Base-by-base conservation (phyloP, 2,888 invertebrate species). In the Ochropleura plecta region DNA sequence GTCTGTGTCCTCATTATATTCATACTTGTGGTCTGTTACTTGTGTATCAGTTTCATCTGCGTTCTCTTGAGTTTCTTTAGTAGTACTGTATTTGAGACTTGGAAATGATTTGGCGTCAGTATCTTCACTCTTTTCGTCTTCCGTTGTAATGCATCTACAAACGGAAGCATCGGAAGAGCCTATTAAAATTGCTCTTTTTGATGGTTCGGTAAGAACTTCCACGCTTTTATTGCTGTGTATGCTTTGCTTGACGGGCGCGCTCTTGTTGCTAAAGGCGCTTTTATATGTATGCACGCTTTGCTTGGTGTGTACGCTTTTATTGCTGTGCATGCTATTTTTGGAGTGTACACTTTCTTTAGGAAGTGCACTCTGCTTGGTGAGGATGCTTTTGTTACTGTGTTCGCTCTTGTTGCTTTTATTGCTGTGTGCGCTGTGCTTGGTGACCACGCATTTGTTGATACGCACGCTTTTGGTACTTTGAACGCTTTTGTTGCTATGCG, bases 1-100 rank as follows among this genome's bases (percentile, higher is more conserved):
- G 48, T 88, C 84, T 10, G 83, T 82, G 40, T 84, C 85, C 16
- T 85, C 76, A 68, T 83, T 74, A 62, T 78, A 81, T 46, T 81
- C 81, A 51, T 82, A 81, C 78, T 82, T 79, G 65, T 60, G 73
- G 68, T 76, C 82, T 70, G 62, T 82, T 63, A 49, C 55, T 71
- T 71, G 85, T 72, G 75, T 73, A 69, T 71, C 80, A 40, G 65
- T 76, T 79, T 53, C 81, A 69, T 53, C 81, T 65, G 70, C 79
- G 73, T 59, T 82, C 64, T 66, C 78, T 67, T 51, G 77, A 76
- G 30, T 73, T 6, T 79, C 84, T 74, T 68, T 78, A 48, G 30
- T 65, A 8, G 16, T 49, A 40, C 70, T 72, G 18, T 73, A 73
- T 48, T 74, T 78, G 49, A 48, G 70, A 57, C 70, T 84, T 16